Evolutionary conservation across 1,140 invertebrate genomes (phyloP).

Genomic region (Caenorhabditis remanei): DNA sequence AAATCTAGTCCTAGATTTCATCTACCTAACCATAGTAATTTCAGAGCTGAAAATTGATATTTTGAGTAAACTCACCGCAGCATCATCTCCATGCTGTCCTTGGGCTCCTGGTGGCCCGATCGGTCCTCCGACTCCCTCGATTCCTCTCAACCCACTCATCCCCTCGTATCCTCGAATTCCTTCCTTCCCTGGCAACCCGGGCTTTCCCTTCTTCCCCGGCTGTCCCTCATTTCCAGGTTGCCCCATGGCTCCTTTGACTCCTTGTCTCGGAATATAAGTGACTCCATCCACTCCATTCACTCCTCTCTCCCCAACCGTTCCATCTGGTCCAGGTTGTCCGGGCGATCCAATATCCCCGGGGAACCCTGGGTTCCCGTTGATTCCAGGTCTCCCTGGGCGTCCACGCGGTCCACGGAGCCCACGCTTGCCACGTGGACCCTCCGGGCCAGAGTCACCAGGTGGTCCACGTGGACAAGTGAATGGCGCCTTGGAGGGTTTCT

Average conservation of each 20-base stretch:
- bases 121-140: constrained; percentile 22
- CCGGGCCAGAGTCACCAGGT: constrained; percentile 66
- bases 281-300: constrained; percentile 45
- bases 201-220: constrained; percentile 43
- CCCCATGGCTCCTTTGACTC: constrained; percentile 41
- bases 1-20: no score
- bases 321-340: constrained; percentile 53
- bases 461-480: constrained; percentile 70
- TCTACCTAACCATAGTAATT: no score
- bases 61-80: neutral
- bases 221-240: constrained; percentile 50
- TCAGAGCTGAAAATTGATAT: no score
- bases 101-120: constrained; percentile 31
- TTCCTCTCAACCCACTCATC: constrained; percentile 47
- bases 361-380: constrained; percentile 48
- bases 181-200: neutral
- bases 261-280: constrained; percentile 22
- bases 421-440: constrained; percentile 43
- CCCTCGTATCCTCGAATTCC: constrained; percentile 46
- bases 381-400: constrained; percentile 40
- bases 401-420: constrained; percentile 30
- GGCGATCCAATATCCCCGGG: constrained; percentile 51
- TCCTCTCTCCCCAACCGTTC: constrained; percentile 32
- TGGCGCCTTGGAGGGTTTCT: constrained; percentile 33
- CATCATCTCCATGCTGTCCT: constrained; percentile 26